Base-by-base conservation (phyloP, 2,888 invertebrate genomes). In the Lochmaea crataegi region DNA sequence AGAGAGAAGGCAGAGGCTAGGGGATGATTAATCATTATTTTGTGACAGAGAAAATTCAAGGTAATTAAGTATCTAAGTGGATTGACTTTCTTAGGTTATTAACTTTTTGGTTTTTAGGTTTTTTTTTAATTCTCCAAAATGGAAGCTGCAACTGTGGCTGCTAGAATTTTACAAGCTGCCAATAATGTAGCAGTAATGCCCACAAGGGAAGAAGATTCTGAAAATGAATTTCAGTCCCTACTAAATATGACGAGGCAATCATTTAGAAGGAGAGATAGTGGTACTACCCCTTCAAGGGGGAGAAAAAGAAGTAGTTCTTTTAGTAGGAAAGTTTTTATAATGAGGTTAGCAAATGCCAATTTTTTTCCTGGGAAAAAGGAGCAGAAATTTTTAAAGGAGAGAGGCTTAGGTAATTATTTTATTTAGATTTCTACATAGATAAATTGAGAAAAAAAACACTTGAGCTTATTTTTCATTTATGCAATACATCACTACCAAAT, bases 231-330 rank as follows among this genome's bases (percentile, higher is more conserved):
- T 5, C 32, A 32, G 32, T 6, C 32, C 32, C 32, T 38, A 38
- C 32, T 38, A 38, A 38, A 38, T 38, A 38, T 7, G 32, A 38
- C 32, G 5, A 38, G 32, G 9, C 9, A 57, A 57, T 10, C 57
- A 57, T 57, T 57, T 57, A 57, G 22, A 57, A 57, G 57, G 57
- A 57, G 57, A 57, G 57, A 57, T 57, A 57, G 57, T 57, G 57
- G 22, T 57, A 57, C 57, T 57, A 57, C 57, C 22, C 57, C 57
- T 57, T 57, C 57, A 2, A 57, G 57, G 9, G 57, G 57, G 57
- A 57, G 57, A 57, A 57, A 57, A 57, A 57, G 18, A 57, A 57
- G 57, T 22, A 57, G 57, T 18, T 1, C 57, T 18, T 57, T 57
- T 22, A 57, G 16, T 57, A 57, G 57, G 57, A 22, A 57, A 57